phyloP scores from a whole-genome alignment of 1,140 invertebrate species.

The Hyles vespertilio region DNA sequence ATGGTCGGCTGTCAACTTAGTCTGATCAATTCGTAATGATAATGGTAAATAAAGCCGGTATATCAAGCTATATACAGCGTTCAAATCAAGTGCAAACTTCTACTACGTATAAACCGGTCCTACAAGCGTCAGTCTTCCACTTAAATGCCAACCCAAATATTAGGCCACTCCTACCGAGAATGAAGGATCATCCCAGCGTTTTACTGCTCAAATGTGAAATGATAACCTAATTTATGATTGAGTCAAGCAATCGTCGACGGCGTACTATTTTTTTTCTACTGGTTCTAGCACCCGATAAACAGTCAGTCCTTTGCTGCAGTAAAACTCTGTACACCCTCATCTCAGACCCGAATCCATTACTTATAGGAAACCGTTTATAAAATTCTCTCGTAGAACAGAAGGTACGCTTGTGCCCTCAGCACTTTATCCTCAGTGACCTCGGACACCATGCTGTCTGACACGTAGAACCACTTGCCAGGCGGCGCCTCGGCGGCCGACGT shows the following conservation, averaged over 20 bases:
- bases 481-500: conserved; percentile 75
- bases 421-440: conserved; percentile 89
- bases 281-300: no score
- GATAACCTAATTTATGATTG: not conserved
- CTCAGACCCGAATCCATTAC: no score
- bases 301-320: no score
- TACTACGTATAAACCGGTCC: conserved; percentile 20
- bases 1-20: no score
- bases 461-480: conserved; percentile 92
- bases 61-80: conserved; percentile 50
- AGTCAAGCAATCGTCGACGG: no score
- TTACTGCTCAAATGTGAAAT: not conserved
- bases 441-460: conserved; percentile 91
- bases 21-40: not conserved
- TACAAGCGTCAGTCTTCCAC: conserved; percentile 53
- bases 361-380: conserved; percentile 69
- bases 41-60: conserved; percentile 17
- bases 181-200: not conserved
- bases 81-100: conserved; percentile 11
- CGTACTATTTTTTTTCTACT: no score
- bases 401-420: conserved; percentile 93
- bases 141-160: conserved; percentile 45
- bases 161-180: conserved; percentile 17
- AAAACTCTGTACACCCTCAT: no score
- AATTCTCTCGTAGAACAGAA: conserved; percentile 97